These are phyloP conservation scores for Hybos culiciformis DNA, from an alignment of 2,888 invertebrate genomes.

Conservation along the genomic window DNA sequence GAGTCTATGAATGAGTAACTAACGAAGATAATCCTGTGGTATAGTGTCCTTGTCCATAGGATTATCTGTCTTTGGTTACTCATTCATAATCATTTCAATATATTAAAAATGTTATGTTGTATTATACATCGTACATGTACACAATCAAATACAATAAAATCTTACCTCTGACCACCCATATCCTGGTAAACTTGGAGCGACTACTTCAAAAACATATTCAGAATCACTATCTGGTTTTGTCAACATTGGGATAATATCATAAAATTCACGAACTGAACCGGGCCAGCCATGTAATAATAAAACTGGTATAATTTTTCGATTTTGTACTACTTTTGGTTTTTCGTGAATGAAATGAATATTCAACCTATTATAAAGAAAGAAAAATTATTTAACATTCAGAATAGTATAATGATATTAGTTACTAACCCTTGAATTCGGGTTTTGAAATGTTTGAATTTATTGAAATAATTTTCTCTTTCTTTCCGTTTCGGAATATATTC, in stretches of 20 bases:
- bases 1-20: no score
- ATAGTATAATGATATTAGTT: conserved; percentile 3
- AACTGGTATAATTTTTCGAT: conserved; percentile 31
- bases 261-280: conserved; percentile 74
- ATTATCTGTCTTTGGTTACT: no score
- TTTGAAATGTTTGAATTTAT: conserved; percentile 58
- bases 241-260: conserved; percentile 57
- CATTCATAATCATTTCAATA: no score
- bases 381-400: not conserved
- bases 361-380: not conserved
- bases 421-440: conserved; percentile 55
- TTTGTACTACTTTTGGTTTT: conserved; percentile 38
- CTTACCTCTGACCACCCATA: conserved; percentile 35
- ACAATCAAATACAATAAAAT: not conserved
- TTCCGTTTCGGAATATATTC: conserved; percentile 57
- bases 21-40: no score
- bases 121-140: no score
- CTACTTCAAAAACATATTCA: conserved; percentile 45
- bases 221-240: conserved; percentile 34
- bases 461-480: conserved; percentile 53
- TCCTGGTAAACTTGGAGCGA: conserved; percentile 41
- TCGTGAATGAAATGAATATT: conserved; percentile 55
- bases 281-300: conserved; percentile 78
- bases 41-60: no score
- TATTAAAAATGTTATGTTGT: no score